Evolutionary conservation across 1,140 invertebrate genomes (phyloP), one percentile per base, ranked within the genome.

Genomic region (Anastrepha obliqua): DNA sequence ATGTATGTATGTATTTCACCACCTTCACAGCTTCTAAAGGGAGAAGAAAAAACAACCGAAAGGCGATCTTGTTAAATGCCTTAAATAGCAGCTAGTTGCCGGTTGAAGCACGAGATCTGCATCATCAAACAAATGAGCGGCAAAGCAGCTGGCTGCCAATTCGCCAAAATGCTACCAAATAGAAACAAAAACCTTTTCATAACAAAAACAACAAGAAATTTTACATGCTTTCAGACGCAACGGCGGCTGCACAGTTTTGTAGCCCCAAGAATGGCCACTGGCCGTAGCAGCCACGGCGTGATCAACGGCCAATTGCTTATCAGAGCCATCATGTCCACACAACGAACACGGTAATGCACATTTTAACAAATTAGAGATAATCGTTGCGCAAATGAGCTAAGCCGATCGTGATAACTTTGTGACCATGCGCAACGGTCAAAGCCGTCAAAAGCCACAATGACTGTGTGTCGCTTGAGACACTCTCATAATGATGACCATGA

Each of bases 301-400:
- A 81, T 47, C 74, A 81, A 74, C 70, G 70, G 70, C 42, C 70
- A 47, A 44, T 13, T n/a, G 74, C 74, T 81, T 81, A 81, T 81
- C 74, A 81, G 9, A 20, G 44, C 74, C 55, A 81, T 81, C 74
- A 55, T 81, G 74, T 81, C 74, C 74, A 81, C 74, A 55, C n/a
- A 51, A n/a, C 44, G 47, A 20, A 81, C 74, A 55, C 74, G 74
- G 74, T 55, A 86, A 86, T 86, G 55, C 42, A 44, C 55, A 59
- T 86, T 86, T 86, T 86, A 86, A 86, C 85, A 86, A 86, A 86
- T 86, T 86, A 86, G 85, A 86, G 85, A 62, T 86, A 86, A 86
- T 86, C 85, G 59, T 62, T 55, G 74, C 74, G 74, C 74, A 81
- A 81, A 81, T 81, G 74, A 55, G 47, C 74, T 29, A 20, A 86